phyloP scores from a whole-genome alignment of 2,888 invertebrate genomes.

The Leptura quadrifasciata region DNA sequence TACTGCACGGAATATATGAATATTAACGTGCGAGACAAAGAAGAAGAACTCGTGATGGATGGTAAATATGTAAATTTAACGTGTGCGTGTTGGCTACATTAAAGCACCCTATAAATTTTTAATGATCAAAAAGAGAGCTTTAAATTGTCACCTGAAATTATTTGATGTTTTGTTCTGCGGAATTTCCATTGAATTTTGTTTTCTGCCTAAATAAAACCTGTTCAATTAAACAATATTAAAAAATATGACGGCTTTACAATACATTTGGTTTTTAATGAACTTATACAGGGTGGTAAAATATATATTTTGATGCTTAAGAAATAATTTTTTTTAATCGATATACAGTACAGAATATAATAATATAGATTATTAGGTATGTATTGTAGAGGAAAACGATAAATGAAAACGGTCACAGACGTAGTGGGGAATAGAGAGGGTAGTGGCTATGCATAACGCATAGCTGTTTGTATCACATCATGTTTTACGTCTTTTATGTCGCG shows the following conservation, averaged over 20 bases:
- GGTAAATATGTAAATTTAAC: slow-evolving; percentile 49
- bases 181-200: slow-evolving; percentile 16
- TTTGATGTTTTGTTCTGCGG: slow-evolving; percentile 40
- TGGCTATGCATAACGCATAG: too few species aligned
- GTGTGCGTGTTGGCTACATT: slow-evolving; percentile 57
- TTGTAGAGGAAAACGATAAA: too few species aligned
- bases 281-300: background rate
- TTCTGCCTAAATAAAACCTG: slow-evolving; percentile 1
- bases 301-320: too few species aligned
- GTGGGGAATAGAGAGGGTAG: too few species aligned
- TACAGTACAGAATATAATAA: too few species aligned
- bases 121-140: slow-evolving; percentile 51
- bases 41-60: slow-evolving; percentile 21
- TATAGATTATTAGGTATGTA: too few species aligned
- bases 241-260: background rate
- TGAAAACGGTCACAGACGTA: too few species aligned
- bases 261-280: background rate
- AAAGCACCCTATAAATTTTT: slow-evolving; percentile 62
- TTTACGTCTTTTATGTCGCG: too few species aligned
- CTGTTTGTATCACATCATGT: too few species aligned
- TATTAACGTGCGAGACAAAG: slow-evolving; percentile 20
- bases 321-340: too few species aligned
- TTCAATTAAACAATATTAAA: background rate
- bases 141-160: slow-evolving; percentile 43
- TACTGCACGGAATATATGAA: slow-evolving; percentile 46